Evolutionary conservation across 2,797 vertebrate genomes (phyloP).

Genomic region (Gastrophryne carolinensis): DNA sequence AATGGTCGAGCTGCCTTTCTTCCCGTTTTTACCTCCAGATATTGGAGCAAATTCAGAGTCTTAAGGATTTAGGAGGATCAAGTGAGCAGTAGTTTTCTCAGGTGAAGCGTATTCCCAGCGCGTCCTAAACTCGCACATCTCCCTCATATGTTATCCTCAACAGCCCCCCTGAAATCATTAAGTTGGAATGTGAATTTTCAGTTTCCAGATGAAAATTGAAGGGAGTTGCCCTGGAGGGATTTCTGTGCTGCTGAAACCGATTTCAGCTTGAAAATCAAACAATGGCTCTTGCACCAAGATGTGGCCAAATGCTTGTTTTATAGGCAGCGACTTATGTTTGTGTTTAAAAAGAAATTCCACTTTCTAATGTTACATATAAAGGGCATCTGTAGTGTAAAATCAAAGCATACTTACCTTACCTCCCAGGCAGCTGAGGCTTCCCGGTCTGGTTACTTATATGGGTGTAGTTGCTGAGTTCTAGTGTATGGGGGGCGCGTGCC

Average conservation of each 20-base stretch:
- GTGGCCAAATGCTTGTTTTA: neutral
- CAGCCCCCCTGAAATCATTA: neutral
- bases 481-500: no score
- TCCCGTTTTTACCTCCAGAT: neutral
- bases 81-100: neutral
- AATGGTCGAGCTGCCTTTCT: neutral
- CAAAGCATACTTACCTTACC: no score
- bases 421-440: no score
- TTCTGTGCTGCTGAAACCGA: neutral
- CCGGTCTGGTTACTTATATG: no score
- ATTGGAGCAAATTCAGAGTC: neutral
- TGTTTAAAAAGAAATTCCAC: no score
- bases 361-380: no score
- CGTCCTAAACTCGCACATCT: neutral
- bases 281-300: neutral
- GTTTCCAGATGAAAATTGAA: neutral
- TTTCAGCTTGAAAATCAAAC: neutral
- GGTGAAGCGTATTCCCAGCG: neutral
- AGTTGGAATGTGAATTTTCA: neutral
- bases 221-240: neutral
- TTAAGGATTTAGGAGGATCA: neutral
- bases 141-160: neutral
- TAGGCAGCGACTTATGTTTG: neutral
- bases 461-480: no score
- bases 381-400: no score